phyloP scores from a whole-genome alignment of 2,888 invertebrate species.

The Timandra comae region DNA sequence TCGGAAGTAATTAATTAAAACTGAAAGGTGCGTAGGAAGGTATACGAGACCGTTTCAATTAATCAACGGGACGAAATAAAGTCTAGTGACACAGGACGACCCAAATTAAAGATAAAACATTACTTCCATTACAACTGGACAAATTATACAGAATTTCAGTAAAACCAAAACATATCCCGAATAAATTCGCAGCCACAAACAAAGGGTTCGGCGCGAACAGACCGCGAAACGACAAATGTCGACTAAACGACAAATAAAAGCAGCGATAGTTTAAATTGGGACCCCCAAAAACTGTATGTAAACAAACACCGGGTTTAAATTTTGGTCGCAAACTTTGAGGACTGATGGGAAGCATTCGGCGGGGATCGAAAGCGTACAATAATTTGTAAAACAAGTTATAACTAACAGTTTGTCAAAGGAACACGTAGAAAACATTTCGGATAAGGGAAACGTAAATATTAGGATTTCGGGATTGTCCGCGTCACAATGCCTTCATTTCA shows the following conservation, averaged over 20 bases:
- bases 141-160: constrained; percentile 54
- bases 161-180: constrained; percentile 43
- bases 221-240: constrained; percentile 61
- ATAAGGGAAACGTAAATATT: constrained; percentile 13
- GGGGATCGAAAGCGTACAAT: constrained; percentile 49
- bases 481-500: constrained; percentile 12
- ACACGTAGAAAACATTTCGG: constrained; percentile 14
- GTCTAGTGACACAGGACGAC: constrained; percentile 45
- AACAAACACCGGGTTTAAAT: constrained; percentile 60
- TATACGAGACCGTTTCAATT: constrained; percentile 42
- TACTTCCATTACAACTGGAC: constrained; percentile 49
- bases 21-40: constrained; percentile 22
- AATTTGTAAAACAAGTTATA: constrained; percentile 48
- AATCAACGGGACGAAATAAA: constrained; percentile 50
- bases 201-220: constrained; percentile 44
- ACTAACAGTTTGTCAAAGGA: constrained; percentile 21
- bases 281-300: constrained; percentile 68
- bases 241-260: constrained; percentile 73
- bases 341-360: constrained; percentile 45
- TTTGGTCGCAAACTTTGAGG: constrained; percentile 55
- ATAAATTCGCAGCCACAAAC: constrained; percentile 59
- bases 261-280: constrained; percentile 71
- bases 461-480: constrained; percentile 7
- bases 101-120: constrained; percentile 67
- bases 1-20: constrained; percentile 15